Conservation (phyloP, 2,888 invertebrate genomes). For the Drosophila antonietae region DNA sequence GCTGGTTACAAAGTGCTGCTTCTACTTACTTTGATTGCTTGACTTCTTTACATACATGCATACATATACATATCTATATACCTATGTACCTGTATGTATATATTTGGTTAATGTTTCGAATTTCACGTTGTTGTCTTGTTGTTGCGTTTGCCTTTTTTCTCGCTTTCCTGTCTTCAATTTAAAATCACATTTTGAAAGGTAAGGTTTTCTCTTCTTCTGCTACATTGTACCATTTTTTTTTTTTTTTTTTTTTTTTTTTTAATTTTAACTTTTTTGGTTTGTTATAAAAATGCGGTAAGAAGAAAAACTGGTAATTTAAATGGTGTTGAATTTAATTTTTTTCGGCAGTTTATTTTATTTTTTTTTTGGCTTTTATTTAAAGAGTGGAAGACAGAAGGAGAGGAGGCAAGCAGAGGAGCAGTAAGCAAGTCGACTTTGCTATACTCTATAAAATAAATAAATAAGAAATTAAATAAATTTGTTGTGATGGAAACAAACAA, state of each 20-base stretch:
- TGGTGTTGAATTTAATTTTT: constrained; percentile 43
- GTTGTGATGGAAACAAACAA: too few relatives aligned
- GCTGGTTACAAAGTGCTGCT: constrained; percentile 29
- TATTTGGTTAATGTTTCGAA: constrained; percentile 51
- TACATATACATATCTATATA: not conserved
- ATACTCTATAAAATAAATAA: constrained; percentile 21
- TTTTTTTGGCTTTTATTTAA: not conserved
- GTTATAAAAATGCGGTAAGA: constrained; percentile 39
- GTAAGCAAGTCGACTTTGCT: constrained; percentile 14
- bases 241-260: constrained; percentile 8
- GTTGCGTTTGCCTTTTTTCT: constrained; percentile 48
- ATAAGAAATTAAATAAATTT: too few relatives aligned
- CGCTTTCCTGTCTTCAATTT: constrained; percentile 42
- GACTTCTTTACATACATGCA: constrained; percentile 33
- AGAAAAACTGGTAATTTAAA: constrained; percentile 56
- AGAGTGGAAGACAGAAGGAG: not conserved
- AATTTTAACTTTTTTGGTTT: constrained; percentile 11
- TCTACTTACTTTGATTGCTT: constrained; percentile 37
- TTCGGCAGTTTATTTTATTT: constrained; percentile 14
- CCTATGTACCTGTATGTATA: not conserved
- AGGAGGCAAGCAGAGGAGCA: not conserved
- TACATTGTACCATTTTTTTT: constrained; percentile 4
- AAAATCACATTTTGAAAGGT: constrained; percentile 54
- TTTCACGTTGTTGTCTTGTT: constrained; percentile 53
- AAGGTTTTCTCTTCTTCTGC: constrained; percentile 33